These are phyloP conservation scores for Prosapia bicincta DNA, from an alignment of 2,888 invertebrate genomes.

Conservation along the genomic window DNA sequence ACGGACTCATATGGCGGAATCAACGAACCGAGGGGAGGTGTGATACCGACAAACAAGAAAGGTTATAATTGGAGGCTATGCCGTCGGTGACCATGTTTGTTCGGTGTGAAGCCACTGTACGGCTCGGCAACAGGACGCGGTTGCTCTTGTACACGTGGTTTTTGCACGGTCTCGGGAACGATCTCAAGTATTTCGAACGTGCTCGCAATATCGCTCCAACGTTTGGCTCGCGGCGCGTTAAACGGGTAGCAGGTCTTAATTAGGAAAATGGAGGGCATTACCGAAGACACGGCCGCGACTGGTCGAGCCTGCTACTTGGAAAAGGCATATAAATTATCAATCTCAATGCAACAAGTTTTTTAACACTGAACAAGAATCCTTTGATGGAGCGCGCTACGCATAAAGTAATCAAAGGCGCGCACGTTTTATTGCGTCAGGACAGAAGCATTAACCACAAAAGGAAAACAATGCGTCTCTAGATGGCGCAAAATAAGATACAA, in stretches of 20 bases:
- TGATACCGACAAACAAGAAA: not conserved
- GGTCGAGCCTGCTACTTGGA: conserved; percentile 13
- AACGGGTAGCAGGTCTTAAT: conserved; percentile 14
- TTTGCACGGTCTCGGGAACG: conserved; percentile 6
- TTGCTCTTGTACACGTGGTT: conserved; percentile 17
- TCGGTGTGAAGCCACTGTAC: not conserved
- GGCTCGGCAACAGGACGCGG: not conserved
- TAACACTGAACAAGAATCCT: conserved; percentile 17
- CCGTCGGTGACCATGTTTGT: not conserved
- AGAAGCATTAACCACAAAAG: not conserved
- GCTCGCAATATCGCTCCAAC: not conserved
- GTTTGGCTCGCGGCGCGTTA: not conserved
- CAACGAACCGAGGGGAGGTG: not conserved
- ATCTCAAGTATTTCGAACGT: conserved; percentile 11
- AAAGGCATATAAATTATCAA: conserved; percentile 14
- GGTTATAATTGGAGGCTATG: not conserved
- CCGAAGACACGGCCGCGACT: not conserved
- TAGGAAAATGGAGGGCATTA: conserved; percentile 10
- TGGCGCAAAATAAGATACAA: too few relatives aligned
- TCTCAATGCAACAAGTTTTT: conserved; percentile 4
- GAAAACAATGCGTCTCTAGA: not conserved
- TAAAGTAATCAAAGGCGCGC: conserved; percentile 7
- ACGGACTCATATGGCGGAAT: not conserved
- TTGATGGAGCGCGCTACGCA: conserved; percentile 21
- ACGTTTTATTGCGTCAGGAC: not conserved